These are phyloP conservation scores for Mactra quadrangularis DNA, from an alignment of 1,140 invertebrate species.

Conservation along the genomic window DNA sequence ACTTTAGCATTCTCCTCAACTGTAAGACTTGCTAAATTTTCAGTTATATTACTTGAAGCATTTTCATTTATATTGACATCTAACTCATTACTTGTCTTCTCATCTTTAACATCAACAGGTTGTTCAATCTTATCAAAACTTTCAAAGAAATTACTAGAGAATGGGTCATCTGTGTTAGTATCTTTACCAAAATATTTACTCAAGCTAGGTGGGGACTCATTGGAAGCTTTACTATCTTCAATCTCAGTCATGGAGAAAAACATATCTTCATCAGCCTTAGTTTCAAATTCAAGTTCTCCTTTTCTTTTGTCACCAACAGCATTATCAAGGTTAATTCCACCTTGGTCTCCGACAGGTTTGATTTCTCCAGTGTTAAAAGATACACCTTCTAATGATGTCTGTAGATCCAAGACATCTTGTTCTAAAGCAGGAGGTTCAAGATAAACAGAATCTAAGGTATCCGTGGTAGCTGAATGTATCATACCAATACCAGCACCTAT, in stretches of 20 bases:
- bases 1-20: background rate
- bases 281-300: background rate
- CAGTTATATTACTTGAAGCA: slow-evolving; percentile 26
- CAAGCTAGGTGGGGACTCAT: slow-evolving; percentile 33
- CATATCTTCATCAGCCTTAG: background rate
- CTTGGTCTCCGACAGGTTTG: background rate
- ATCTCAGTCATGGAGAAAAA: background rate
- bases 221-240: background rate
- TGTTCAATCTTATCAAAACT: background rate
- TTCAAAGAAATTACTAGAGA: slow-evolving; percentile 24
- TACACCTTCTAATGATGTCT: background rate
- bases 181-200: slow-evolving; percentile 64
- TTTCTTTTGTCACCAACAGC: background rate
- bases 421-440: slow-evolving; percentile 73
- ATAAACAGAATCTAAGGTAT: slow-evolving; percentile 79
- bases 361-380: background rate
- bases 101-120: background rate
- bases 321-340: background rate
- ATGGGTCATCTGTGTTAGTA: slow-evolving; percentile 21
- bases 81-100: background rate
- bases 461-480: slow-evolving; percentile 76
- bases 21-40: background rate
- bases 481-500: slow-evolving; percentile 10
- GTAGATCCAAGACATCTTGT: slow-evolving; percentile 64
- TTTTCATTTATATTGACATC: background rate